These are phyloP conservation scores for Amphiura filiformis DNA, from an alignment of 35 echinoderm and acorn worm genomes.

Conservation along the genomic window DNA sequence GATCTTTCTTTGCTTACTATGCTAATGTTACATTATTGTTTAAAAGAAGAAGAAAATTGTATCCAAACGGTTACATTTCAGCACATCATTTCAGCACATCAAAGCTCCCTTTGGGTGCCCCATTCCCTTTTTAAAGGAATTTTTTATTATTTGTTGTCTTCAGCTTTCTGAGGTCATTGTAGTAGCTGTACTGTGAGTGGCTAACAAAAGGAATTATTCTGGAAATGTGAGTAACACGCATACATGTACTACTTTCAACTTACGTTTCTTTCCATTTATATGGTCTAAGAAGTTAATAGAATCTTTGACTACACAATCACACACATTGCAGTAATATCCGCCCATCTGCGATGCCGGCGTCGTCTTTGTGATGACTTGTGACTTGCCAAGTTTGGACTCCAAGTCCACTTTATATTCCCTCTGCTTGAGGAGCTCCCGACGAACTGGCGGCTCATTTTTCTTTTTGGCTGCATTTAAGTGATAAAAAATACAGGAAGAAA, in stretches of 20 bases:
- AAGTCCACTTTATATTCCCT: slow-evolving; percentile 98
- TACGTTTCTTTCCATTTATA: slow-evolving; percentile 99
- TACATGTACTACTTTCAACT: slow-evolving; percentile 9
- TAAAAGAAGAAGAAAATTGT: no score
- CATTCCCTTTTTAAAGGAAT: no score
- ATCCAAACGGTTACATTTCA: no score
- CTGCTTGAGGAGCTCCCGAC: slow-evolving; percentile 84
- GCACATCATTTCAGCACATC: no score
- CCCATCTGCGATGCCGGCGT: slow-evolving; percentile 96
- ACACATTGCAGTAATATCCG: slow-evolving; percentile 99
- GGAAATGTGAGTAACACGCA: no score
- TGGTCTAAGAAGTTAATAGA: slow-evolving; percentile 99
- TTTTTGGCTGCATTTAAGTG: slow-evolving; percentile 81
- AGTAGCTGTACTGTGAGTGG: no score
- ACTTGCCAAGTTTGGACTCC: slow-evolving; percentile 94
- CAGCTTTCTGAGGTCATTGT: no score
- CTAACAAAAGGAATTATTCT: no score
- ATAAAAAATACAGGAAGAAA: slow-evolving; percentile 4
- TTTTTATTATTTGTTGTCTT: no score
- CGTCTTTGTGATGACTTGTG: slow-evolving; percentile 97
- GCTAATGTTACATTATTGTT: no score
- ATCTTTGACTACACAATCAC: slow-evolving; percentile 99
- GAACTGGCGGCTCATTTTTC: slow-evolving; percentile 83
- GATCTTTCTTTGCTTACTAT: no score
- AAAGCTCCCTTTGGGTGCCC: no score